Evolutionary conservation across 1,140 invertebrate species (phyloP).

Genomic region (Tenebrio molitor): DNA sequence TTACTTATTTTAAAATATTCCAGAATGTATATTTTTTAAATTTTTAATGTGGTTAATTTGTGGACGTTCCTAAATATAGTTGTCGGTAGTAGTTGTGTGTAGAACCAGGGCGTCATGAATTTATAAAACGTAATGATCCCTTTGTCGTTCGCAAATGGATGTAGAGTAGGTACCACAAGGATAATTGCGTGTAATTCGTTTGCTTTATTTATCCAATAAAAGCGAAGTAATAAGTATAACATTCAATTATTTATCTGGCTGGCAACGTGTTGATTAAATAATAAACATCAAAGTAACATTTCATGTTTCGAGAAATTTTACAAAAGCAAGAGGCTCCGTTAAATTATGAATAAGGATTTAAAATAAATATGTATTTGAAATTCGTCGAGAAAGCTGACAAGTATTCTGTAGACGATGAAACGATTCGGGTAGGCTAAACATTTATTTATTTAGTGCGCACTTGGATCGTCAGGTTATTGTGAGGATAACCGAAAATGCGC

Average conservation of each 20-base stretch:
- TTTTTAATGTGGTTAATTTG: too few species aligned
- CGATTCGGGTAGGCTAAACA: background rate
- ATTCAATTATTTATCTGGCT: conserved; percentile 8
- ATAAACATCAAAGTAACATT: conserved; percentile 39
- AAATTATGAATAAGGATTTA: conserved; percentile 37
- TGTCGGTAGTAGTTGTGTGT: too few species aligned
- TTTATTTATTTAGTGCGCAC: conserved; percentile 16
- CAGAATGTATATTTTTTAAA: too few species aligned
- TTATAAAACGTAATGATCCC: too few species aligned
- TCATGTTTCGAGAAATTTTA: conserved; percentile 35
- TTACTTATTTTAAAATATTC: too few species aligned
- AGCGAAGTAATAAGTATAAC: background rate
- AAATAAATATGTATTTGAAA: conserved; percentile 32
- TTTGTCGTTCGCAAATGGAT: too few species aligned
- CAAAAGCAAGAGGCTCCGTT: conserved; percentile 31
- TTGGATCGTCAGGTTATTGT: background rate
- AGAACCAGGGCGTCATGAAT: too few species aligned
- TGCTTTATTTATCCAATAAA: background rate
- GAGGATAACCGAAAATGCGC: background rate
- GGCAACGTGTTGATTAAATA: conserved; percentile 30
- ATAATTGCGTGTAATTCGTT: background rate
- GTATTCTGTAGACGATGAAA: conserved; percentile 11
- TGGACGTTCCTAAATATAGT: too few species aligned
- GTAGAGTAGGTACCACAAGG: too few species aligned
- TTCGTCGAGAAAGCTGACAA: conserved; percentile 24